Percentiles rank a stretch among this genome's conserved stretches.
Evolutionary conservation across 2,113 vertebrate species (phyloP).

Genomic region (Dendrocopos noguchii): DNA sequence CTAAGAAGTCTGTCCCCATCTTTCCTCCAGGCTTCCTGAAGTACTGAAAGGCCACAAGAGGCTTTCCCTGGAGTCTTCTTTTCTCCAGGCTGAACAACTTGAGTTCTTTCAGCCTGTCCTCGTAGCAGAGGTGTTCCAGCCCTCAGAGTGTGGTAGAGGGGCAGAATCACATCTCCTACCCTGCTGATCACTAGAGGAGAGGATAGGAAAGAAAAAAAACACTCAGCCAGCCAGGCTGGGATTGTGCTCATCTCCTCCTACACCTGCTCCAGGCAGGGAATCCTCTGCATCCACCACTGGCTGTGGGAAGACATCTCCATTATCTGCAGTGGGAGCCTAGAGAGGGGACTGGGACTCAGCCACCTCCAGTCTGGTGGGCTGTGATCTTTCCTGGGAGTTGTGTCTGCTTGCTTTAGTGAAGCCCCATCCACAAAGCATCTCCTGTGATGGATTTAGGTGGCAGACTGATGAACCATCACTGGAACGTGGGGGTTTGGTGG

Average conservation of each 20-base stretch:
- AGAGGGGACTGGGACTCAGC: not conserved
- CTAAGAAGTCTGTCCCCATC: no score
- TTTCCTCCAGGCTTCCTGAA: no score
- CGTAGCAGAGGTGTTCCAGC: no score
- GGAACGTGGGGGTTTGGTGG: fast-evolving
- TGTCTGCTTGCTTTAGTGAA: not conserved
- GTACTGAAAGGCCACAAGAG: no score
- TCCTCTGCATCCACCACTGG: not conserved
- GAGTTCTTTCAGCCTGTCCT: no score
- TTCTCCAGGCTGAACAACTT: no score
- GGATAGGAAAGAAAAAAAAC: not conserved
- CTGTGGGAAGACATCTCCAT: not conserved
- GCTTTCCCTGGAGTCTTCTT: no score
- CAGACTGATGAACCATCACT: not conserved
- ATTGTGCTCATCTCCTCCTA: not conserved
- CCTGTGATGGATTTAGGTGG: not conserved
- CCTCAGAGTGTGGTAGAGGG: no score
- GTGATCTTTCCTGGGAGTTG: not conserved
- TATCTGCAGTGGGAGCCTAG: not conserved
- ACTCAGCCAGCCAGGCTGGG: not conserved
- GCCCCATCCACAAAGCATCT: not conserved
- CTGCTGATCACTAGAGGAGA: not conserved
- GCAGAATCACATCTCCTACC: no score
- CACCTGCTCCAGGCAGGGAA: not conserved
- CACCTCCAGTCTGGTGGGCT: not conserved